Percentiles rank a stretch among this genome's conserved stretches.
phyloP scores from a whole-genome alignment of 1,140 invertebrate genomes.

The Brachionus plicatilis region DNA sequence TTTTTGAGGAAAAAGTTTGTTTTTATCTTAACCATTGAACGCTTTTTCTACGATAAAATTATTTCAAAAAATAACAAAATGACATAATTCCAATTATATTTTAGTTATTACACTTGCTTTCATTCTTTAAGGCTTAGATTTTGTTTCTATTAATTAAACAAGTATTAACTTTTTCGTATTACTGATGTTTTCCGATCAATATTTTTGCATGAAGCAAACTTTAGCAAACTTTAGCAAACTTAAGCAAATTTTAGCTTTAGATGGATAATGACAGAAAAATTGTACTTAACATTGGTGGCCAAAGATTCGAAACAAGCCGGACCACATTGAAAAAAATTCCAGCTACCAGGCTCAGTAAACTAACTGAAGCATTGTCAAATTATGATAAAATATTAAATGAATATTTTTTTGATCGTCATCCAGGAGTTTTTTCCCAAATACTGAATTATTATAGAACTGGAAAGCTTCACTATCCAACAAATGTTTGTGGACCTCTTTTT shows the following conservation, averaged over 20 bases:
- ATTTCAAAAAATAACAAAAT: not conserved
- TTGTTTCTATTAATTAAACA: not conserved
- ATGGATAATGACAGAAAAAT: constrained; percentile 40
- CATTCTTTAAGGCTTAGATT: not conserved
- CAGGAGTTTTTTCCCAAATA: constrained; percentile 53
- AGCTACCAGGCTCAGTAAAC: constrained; percentile 51
- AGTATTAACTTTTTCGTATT: not conserved
- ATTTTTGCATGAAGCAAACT: not conserved
- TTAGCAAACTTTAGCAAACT: not conserved
- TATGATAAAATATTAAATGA: constrained; percentile 49
- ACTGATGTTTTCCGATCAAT: not conserved
- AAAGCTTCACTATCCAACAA: constrained; percentile 50
- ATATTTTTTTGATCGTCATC: constrained; percentile 55
- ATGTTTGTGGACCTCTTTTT: constrained; percentile 54
- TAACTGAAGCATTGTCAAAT: constrained; percentile 47
- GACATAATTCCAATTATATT: not conserved
- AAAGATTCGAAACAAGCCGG: constrained; percentile 42
- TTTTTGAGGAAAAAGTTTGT: no score
- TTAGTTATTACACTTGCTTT: not conserved
- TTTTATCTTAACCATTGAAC: not conserved
- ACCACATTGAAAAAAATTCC: constrained; percentile 49
- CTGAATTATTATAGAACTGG: constrained; percentile 54
- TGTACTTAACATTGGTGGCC: constrained; percentile 44
- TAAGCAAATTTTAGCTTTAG: not conserved
- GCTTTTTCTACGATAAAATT: not conserved